phyloP scores from a whole-genome alignment of 1,140 invertebrate genomes.

The Macrosteles quadrilineatus region DNA sequence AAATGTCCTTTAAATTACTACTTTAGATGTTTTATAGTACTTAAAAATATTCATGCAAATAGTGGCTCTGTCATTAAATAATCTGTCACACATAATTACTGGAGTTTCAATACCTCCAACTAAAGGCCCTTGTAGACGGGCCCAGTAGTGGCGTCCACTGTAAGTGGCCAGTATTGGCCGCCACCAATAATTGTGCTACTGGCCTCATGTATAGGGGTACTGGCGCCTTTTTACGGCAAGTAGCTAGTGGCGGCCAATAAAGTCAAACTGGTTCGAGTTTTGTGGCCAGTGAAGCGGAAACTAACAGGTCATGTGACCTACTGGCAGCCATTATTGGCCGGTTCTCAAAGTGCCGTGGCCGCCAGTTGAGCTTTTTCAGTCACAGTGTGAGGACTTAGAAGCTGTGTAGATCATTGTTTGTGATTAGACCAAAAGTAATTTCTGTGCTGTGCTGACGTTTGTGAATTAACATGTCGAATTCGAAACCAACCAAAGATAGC shows the following conservation, averaged over 20 bases:
- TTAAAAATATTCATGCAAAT: too few species aligned
- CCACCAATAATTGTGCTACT: slow-evolving; percentile 1
- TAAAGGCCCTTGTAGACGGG: slow-evolving; percentile 9
- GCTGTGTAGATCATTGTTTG: neutral
- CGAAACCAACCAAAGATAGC: too few species aligned
- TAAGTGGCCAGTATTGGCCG: slow-evolving; percentile 15
- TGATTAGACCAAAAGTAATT: neutral
- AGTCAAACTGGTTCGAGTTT: slow-evolving; percentile 12
- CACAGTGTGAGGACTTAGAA: slow-evolving; percentile 32
- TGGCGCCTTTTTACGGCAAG: neutral
- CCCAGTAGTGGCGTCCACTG: slow-evolving; percentile 15
- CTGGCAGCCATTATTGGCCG: slow-evolving; percentile 18
- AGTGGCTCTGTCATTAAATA: too few species aligned
- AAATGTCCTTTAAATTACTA: too few species aligned
- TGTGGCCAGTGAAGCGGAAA: neutral
- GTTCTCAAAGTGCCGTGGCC: neutral
- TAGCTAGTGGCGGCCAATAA: slow-evolving; percentile 22
- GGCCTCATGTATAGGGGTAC: slow-evolving; percentile 17
- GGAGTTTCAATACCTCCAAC: too few species aligned
- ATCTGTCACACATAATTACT: too few species aligned
- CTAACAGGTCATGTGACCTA: slow-evolving; percentile 10
- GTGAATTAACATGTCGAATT: neutral
- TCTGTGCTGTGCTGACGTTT: neutral
- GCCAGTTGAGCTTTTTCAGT: neutral
- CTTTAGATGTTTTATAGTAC: too few species aligned